phyloP scores from a whole-genome alignment of 1,140 invertebrate genomes.

The Atta colombica region DNA sequence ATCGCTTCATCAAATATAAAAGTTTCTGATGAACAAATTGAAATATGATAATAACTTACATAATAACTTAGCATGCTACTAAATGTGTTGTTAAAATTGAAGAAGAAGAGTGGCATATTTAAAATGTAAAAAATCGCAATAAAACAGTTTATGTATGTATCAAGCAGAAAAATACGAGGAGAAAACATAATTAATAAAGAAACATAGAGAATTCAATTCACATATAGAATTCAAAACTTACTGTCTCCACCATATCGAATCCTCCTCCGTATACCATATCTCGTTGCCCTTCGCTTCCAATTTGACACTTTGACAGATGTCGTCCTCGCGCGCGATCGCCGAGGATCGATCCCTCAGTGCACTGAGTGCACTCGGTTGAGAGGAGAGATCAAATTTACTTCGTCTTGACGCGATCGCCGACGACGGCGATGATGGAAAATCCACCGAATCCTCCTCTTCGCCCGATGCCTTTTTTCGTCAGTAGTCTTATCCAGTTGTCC shows the following conservation, averaged over 20 bases:
- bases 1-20: neutral
- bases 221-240: slow-evolving; percentile 72
- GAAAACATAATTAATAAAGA: neutral
- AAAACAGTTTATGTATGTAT: neutral
- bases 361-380: slow-evolving; percentile 44
- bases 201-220: no score
- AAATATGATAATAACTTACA: neutral
- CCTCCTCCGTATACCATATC: slow-evolving; percentile 81
- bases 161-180: no score
- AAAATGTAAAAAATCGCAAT: neutral
- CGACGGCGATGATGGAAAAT: slow-evolving; percentile 50
- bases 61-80: neutral
- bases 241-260: slow-evolving; percentile 84
- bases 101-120: neutral
- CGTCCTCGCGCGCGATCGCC: slow-evolving; percentile 34
- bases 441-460: slow-evolving; percentile 7
- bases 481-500: slow-evolving; percentile 9
- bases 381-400: slow-evolving; percentile 60
- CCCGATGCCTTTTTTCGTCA: neutral
- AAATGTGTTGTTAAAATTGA: neutral
- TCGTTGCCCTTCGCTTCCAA: slow-evolving; percentile 31
- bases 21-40: neutral
- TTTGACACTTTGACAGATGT: slow-evolving; percentile 63
- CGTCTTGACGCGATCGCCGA: slow-evolving; percentile 39
- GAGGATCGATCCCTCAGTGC: slow-evolving; percentile 63